These are phyloP conservation scores for Chitala chitala DNA, from an alignment of 2,113 vertebrate species.

Conservation along the genomic window DNA sequence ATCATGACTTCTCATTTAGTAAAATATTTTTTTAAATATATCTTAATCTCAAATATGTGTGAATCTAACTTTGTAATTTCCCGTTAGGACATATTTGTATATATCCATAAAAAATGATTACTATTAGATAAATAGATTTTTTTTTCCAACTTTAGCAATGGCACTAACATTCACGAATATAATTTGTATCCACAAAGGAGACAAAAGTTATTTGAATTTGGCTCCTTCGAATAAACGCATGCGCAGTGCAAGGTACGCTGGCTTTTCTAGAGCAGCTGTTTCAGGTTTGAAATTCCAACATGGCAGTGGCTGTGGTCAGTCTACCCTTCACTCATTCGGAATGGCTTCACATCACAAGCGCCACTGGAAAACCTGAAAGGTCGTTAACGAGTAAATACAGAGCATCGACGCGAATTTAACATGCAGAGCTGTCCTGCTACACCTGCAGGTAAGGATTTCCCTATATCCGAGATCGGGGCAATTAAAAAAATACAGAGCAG, in stretches of 20 bases:
- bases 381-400: constrained; percentile 70
- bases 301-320: constrained; percentile 97
- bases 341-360: constrained; percentile 88
- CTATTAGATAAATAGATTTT: no score
- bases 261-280: constrained; percentile 93
- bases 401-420: constrained; percentile 82
- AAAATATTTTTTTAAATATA: no score
- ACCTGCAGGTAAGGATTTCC: constrained; percentile 80
- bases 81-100: no score
- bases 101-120: neutral
- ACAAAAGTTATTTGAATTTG: constrained; percentile 84
- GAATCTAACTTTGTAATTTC: no score
- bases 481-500: constrained; percentile 60
- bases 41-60: no score
- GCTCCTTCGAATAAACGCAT: constrained; percentile 78
- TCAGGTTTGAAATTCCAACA: constrained; percentile 99
- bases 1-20: no score
- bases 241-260: constrained; percentile 81
- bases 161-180: neutral
- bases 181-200: neutral
- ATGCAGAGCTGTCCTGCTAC: constrained; percentile 68
- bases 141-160: neutral
- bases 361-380: constrained; percentile 75
- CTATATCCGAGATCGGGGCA: constrained; percentile 58
- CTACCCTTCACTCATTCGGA: constrained; percentile 92